Percentiles rank a stretch among this genome's conserved stretches.
phyloP scores from a whole-genome alignment of 2,113 vertebrate genomes.

The Thermophis baileyi region DNA sequence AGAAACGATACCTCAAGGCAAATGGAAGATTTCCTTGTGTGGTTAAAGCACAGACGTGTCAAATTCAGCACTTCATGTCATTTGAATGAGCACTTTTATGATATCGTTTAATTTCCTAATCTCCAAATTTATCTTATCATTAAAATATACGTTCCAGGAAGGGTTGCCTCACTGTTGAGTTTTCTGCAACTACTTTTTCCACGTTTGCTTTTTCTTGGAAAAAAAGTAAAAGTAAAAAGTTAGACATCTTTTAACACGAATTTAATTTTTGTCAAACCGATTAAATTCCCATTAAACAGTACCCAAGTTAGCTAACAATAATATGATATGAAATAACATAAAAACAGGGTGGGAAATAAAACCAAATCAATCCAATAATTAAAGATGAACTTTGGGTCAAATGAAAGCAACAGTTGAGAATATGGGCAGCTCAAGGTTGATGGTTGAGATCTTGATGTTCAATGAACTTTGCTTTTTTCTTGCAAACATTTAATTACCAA shows the following conservation, averaged over 20 bases:
- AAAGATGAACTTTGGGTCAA: background rate
- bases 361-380: background rate
- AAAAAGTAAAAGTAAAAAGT: background rate
- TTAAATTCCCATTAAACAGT: background rate
- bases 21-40: background rate
- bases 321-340: background rate
- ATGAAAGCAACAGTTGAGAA: background rate
- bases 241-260: background rate
- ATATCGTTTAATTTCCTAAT: background rate
- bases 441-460: background rate
- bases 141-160: background rate
- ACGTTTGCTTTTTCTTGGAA: background rate
- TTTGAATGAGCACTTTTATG: background rate
- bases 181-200: background rate
- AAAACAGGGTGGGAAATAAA: background rate
- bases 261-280: background rate
- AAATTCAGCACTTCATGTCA: background rate
- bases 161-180: background rate
- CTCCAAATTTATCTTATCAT: background rate
- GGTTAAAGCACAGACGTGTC: background rate
- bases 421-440: background rate
- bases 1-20: background rate
- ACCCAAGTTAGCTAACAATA: background rate
- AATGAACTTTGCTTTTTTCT: background rate
- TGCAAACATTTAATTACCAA: background rate